Evolutionary conservation across 2,888 invertebrate species (phyloP), one percentile per base, ranked within the genome.

Genomic region (Drosophila emarginata): DNA sequence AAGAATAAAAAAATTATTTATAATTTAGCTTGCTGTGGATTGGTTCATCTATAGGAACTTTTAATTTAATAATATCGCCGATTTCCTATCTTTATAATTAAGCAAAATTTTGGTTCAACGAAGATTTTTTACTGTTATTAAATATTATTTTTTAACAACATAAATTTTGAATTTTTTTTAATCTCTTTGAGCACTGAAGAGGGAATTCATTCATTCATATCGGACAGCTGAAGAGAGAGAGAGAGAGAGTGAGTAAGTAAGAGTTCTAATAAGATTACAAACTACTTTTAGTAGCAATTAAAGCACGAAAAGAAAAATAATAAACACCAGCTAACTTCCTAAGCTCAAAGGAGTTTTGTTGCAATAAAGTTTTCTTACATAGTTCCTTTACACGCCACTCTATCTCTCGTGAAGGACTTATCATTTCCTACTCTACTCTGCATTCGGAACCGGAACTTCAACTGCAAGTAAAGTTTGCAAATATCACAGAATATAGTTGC

Each of bases 201-300:
- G 28, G 28, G 14, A 53, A 23, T 23, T 23, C 26, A 6, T 32
- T 54, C 15, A 54, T 54, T 32, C 32, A 18, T 28, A 36, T 12
- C 6, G 12, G 36, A 54, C 32, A 45, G 45, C 12, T 18, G 45
- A 45, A 21, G 18, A 45, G 12, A 4, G 45, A 45, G 32, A 2
- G 23, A 21, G 18, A 45, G 12, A 4, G 45, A 45, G 32, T 23
- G 23, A 32, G 18, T 21, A 18, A 45, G 45, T 45, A 21, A 45
- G 21, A 45, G 45, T 45, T 45, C 54, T 12, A 54, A 54, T 32
- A 54, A 18, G 36, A 54, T 54, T 54, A 54, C 45, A 36, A 36
- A 32, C 54, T 15, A 36, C 32, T 32, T 32, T 18, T 36, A 18
- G 54, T 18, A 32, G 28, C 28, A 54, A 36, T 36, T 36, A 36